These are phyloP conservation scores for Rhagonycha lutea DNA, from an alignment of 2,888 invertebrate species.

Conservation along the genomic window DNA sequence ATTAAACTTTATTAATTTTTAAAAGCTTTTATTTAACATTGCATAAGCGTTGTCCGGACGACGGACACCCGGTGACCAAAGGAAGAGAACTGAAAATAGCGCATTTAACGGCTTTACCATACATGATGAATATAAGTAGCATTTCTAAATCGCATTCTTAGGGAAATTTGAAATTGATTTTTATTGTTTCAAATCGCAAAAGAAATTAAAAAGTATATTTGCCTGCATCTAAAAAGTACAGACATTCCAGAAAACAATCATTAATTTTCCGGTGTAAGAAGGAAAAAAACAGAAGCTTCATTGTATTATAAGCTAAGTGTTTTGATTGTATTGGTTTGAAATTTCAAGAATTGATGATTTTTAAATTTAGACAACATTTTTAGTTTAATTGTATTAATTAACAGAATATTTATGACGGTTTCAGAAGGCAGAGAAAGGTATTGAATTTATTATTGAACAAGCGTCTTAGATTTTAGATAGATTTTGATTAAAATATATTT, in stretches of 20 bases:
- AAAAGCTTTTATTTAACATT: too few relatives aligned
- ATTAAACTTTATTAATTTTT: too few relatives aligned
- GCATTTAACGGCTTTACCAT: too few relatives aligned
- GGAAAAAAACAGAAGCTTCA: background rate
- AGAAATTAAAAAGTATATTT: background rate
- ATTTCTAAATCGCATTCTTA: too few relatives aligned
- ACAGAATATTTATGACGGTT: background rate
- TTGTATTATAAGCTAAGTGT: background rate
- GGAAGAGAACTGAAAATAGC: too few relatives aligned
- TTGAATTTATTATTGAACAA: background rate
- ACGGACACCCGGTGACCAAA: too few relatives aligned
- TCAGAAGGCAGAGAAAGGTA: background rate
- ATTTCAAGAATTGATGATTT: background rate
- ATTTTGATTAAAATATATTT: background rate
- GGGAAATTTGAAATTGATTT: background rate
- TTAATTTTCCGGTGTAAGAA: background rate
- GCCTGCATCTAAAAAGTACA: background rate
- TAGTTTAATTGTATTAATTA: background rate
- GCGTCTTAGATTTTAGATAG: too few relatives aligned
- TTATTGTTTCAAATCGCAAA: background rate
- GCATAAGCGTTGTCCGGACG: too few relatives aligned
- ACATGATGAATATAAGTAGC: too few relatives aligned
- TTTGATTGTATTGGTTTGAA: background rate
- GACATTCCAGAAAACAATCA: background rate
- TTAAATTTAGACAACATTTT: background rate